These are phyloP conservation scores for Palloptera scutellata DNA, from an alignment of 2,888 invertebrate genomes.

Conservation along the genomic window DNA sequence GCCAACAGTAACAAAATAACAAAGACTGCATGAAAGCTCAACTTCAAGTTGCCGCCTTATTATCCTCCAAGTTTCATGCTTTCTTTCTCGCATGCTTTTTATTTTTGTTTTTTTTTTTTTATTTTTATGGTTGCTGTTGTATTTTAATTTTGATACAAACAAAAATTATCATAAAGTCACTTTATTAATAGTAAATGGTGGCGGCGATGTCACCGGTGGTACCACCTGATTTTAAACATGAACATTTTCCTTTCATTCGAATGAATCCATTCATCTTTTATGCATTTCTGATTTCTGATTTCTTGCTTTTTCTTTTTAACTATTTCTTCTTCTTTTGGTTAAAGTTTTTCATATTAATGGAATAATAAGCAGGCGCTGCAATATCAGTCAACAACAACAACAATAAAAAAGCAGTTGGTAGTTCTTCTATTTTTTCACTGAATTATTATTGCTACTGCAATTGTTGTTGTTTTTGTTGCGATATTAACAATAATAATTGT, in stretches of 20 bases:
- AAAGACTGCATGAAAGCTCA: no score
- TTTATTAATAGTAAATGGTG: slow-evolving; percentile 39
- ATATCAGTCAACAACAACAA: slow-evolving; percentile 1
- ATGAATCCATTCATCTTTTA: no score
- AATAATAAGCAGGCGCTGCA: slow-evolving; percentile 27
- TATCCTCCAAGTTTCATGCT: no score
- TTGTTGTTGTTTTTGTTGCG: no score
- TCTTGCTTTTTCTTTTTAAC: slow-evolving; percentile 6
- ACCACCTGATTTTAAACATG: slow-evolving; percentile 14
- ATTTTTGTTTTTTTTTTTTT: no score
- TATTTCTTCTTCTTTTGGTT: not conserved
- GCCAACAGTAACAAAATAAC: no score
- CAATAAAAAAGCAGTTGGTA: not conserved
- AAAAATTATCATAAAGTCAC: slow-evolving; percentile 33
- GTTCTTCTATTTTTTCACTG: slow-evolving; percentile 1
- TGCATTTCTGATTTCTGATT: not conserved
- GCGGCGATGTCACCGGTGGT: slow-evolving; percentile 43
- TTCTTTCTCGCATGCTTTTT: no score
- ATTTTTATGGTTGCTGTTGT: no score
- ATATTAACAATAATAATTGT: slow-evolving; percentile 21
- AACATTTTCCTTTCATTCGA: no score
- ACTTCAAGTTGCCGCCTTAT: no score
- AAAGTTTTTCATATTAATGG: slow-evolving; percentile 18
- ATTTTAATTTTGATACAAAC: no score
- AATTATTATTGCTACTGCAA: slow-evolving; percentile 18